phyloP scores from a whole-genome alignment of 1,140 invertebrate species.

The Aradophagus sp. region DNA sequence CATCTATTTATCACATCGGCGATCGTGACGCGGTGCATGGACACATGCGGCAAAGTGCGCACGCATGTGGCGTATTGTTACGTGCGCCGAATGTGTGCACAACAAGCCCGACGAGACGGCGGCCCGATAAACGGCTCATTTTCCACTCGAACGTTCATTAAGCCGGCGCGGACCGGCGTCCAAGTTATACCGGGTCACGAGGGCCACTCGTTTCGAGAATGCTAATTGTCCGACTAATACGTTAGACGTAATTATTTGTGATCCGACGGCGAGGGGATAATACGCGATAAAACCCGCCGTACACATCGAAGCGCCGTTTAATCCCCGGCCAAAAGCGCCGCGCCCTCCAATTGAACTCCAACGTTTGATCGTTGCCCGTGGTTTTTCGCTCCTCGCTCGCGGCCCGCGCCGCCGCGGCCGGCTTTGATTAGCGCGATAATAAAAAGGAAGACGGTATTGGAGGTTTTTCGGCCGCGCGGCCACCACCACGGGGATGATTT shows the following conservation, averaged over 20 bases:
- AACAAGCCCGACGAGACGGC: constrained; percentile 16
- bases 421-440: constrained; percentile 22
- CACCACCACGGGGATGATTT: too few species aligned
- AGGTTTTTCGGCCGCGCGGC: too few species aligned
- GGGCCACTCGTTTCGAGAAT: constrained; percentile 51
- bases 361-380: constrained; percentile 24
- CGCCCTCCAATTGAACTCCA: constrained; percentile 35
- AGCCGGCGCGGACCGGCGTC: constrained; percentile 45
- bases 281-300: constrained; percentile 37
- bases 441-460: too few species aligned
- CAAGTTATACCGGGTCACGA: constrained; percentile 44
- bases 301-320: constrained; percentile 33
- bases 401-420: constrained; percentile 10
- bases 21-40: constrained; percentile 12
- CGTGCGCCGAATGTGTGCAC: constrained; percentile 23
- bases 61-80: constrained; percentile 42
- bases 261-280: constrained; percentile 44
- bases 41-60: constrained; percentile 29
- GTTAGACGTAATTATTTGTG: constrained; percentile 49
- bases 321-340: constrained; percentile 29
- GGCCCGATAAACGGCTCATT: constrained; percentile 54
- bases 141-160: constrained; percentile 56
- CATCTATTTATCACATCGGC: constrained; percentile 29
- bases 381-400: constrained; percentile 19
- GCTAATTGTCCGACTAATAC: constrained; percentile 53